phyloP scores from a whole-genome alignment of 2,113 vertebrate genomes.

The Sapajus apella region DNA sequence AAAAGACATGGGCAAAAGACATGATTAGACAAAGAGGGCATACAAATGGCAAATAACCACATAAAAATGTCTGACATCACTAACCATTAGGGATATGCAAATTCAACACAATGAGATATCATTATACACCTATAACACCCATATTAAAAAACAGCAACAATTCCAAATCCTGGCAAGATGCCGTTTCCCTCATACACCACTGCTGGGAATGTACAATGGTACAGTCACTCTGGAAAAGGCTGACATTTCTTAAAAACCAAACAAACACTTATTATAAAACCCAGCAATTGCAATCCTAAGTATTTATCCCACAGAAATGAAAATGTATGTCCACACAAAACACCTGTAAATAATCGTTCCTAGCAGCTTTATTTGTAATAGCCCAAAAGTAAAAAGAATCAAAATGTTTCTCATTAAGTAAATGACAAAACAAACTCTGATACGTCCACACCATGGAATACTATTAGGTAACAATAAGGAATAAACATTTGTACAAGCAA shows the following conservation, averaged over 20 bases:
- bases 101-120: not conserved
- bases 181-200: not conserved
- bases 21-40: not conserved
- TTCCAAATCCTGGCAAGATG: not conserved
- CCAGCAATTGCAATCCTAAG: not conserved
- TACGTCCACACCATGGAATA: not conserved
- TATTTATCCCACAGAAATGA: constrained; percentile 14
- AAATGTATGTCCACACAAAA: not conserved
- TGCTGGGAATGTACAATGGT: not conserved
- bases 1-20: not conserved
- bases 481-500: not conserved
- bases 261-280: not conserved
- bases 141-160: not conserved
- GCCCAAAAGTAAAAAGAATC: not conserved
- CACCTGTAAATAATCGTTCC: not conserved
- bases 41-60: not conserved
- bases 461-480: not conserved
- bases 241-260: not conserved
- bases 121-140: not conserved
- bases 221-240: not conserved
- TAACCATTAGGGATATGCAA: not conserved
- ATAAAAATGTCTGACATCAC: not conserved
- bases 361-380: not conserved
- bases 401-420: not conserved
- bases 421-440: not conserved